Evolutionary conservation across 2,797 vertebrate genomes (phyloP).

Genomic region (Mus minutoides): DNA sequence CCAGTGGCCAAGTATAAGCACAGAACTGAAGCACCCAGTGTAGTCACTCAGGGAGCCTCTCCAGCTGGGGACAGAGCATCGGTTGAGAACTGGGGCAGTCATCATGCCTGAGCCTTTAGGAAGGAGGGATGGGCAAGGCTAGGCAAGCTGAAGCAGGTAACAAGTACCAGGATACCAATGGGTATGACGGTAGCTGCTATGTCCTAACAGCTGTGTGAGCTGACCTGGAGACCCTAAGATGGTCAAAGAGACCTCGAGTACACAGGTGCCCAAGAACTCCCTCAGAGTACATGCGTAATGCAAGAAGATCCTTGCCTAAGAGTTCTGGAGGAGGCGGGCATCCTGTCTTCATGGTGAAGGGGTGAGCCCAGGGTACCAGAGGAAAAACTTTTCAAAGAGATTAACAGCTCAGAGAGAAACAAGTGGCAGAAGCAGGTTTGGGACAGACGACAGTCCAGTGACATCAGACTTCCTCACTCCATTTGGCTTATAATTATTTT

Average conservation of each 20-base stretch:
- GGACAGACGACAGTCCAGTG: neutral
- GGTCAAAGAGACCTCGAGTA: rapidly evolving
- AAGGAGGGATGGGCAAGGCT: neutral
- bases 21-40: neutral
- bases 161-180: rapidly evolving
- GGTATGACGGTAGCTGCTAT: neutral
- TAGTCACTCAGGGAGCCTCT: neutral
- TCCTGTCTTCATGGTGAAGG: neutral
- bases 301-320: neutral
- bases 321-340: neutral
- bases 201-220: neutral
- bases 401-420: neutral
- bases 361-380: neutral
- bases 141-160: neutral
- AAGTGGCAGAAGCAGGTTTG: neutral
- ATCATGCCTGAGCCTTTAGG: neutral
- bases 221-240: neutral
- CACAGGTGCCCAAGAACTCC: neutral
- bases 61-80: neutral
- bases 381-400: slow-evolving; percentile 8
- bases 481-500: neutral
- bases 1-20: neutral
- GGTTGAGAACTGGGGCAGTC: neutral
- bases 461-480: neutral
- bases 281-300: too few species aligned